Conservation (phyloP, 1,140 invertebrate genomes). For the Macrotrachela quadricornifera region DNA sequence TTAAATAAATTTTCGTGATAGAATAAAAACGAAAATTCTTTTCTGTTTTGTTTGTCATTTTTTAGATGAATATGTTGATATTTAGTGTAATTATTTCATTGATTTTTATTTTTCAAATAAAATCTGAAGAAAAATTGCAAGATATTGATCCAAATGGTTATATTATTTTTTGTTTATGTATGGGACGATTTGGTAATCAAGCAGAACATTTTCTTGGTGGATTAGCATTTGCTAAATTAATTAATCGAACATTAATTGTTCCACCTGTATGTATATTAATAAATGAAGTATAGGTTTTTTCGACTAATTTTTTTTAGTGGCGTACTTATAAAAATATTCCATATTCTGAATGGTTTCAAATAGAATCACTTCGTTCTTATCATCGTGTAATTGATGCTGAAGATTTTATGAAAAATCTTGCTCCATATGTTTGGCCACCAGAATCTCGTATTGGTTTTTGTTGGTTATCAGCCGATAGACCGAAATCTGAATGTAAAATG, state of each 20-base stretch:
- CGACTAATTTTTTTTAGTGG: too few relatives aligned
- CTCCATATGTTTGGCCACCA: slow-evolving; percentile 57
- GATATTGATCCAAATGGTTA: slow-evolving; percentile 44
- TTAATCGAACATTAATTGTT: slow-evolving; percentile 70
- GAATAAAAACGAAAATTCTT: too few relatives aligned
- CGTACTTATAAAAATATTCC: slow-evolving; percentile 36
- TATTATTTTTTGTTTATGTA: slow-evolving; percentile 66
- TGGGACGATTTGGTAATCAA: slow-evolving; percentile 81
- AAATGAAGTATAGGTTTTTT: too few relatives aligned
- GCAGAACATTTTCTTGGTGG: slow-evolving; percentile 79
- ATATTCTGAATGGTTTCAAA: slow-evolving; percentile 70
- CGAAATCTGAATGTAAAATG: slow-evolving; percentile 50
- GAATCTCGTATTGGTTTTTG: slow-evolving; percentile 46
- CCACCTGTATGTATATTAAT: slow-evolving; percentile 37
- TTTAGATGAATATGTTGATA: too few relatives aligned
- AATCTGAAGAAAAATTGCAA: too few relatives aligned
- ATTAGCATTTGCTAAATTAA: slow-evolving; percentile 59
- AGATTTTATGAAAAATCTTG: slow-evolving; percentile 60
- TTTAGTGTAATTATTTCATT: too few relatives aligned
- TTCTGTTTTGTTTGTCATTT: too few relatives aligned
- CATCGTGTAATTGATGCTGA: slow-evolving; percentile 77
- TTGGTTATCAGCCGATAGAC: slow-evolving; percentile 9
- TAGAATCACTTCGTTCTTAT: slow-evolving; percentile 48
- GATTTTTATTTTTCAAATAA: not conserved
- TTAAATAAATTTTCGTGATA: too few relatives aligned